Percentiles rank a stretch among this genome's conserved stretches.
These are phyloP conservation scores for Drosophila parvula DNA, from an alignment of 1,140 invertebrate species.

Conservation along the genomic window DNA sequence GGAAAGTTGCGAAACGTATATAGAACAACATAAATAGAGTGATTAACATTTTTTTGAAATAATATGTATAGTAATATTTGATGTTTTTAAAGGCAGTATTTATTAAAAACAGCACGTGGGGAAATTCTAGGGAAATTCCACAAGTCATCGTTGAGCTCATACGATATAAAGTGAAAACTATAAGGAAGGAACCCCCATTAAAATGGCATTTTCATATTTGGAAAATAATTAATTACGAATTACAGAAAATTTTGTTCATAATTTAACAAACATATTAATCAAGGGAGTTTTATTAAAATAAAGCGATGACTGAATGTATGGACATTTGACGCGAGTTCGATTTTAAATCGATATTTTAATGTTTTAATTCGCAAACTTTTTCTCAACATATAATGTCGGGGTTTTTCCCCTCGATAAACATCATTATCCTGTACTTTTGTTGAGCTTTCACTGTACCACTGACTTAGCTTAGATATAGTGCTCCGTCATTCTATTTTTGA, in stretches of 20 bases:
- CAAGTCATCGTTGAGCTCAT: conserved; percentile 6
- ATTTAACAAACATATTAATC: no score
- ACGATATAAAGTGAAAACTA: conserved; percentile 10
- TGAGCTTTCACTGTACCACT: conserved; percentile 6
- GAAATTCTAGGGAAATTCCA: conserved; percentile 21
- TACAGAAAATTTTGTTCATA: no score
- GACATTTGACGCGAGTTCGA: no score
- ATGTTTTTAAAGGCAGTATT: not conserved
- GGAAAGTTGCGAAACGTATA: not conserved
- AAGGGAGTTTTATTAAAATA: no score
- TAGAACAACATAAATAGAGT: not conserved
- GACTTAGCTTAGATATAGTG: conserved; percentile 10
- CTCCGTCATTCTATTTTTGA: conserved; percentile 42
- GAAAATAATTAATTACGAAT: no score
- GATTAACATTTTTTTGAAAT: not conserved
- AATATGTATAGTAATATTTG: not conserved
- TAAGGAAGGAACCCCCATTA: not conserved
- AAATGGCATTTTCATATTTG: no score
- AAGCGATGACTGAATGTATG: no score
- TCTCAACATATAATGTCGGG: no score
- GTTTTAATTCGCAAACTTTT: no score
- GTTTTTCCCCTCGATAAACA: no score
- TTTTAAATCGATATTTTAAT: no score
- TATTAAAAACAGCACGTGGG: conserved; percentile 10
- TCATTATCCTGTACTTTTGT: no score